Base-by-base conservation (phyloP, 2,113 vertebrate genomes). In the Psilopsiagon aurifrons region DNA sequence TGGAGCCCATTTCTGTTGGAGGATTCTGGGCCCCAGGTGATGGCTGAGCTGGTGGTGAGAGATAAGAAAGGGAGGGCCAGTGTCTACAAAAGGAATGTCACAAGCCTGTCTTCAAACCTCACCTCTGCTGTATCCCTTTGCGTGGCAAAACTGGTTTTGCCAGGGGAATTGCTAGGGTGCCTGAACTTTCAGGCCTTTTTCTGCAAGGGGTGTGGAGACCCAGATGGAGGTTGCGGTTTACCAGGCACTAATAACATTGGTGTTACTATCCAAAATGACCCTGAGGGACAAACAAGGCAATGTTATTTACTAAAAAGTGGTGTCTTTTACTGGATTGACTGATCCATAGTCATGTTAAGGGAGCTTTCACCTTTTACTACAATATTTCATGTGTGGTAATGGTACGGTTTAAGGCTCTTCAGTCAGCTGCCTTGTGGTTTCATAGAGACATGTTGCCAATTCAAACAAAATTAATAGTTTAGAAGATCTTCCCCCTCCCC, bases 141-240 rank as follows among this genome's bases (percentile, higher is more conserved):
- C 13, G 49, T 57, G 51, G 10, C 25, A 77, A 52, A 74, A 9
- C 39, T 80, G 6, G 0, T 55, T 66, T 51, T 91, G 9, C 49
- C 33, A 35, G 35, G 47, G 37, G 25, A 88, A 46, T 66, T 71
- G 39, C 20, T 22, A 35, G 31, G 27, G 8, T 19, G 7, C 29
- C 39, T 39, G 59, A 81, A 22, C 2, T 62, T 44, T 81, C 24
- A 44, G 29, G 7, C 9, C 5, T 18, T 88, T 79, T 79, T 54
- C 16, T 83, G 5, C 28, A 31, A 49, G 9, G 5, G 1, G 1
- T 0, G 2, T 57, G 10, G 47, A 71, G 12, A 71, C 23, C 6
- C 10, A 75, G 7, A 9, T 67, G 27, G 46, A 43, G 12, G 2
- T 6, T 75, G 22, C 75, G 37, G 25, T 67, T 17, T 47, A 57